These are phyloP conservation scores for Rhinichthys klamathensis DNA, from an alignment of 2,113 vertebrate species.

Conservation along the genomic window DNA sequence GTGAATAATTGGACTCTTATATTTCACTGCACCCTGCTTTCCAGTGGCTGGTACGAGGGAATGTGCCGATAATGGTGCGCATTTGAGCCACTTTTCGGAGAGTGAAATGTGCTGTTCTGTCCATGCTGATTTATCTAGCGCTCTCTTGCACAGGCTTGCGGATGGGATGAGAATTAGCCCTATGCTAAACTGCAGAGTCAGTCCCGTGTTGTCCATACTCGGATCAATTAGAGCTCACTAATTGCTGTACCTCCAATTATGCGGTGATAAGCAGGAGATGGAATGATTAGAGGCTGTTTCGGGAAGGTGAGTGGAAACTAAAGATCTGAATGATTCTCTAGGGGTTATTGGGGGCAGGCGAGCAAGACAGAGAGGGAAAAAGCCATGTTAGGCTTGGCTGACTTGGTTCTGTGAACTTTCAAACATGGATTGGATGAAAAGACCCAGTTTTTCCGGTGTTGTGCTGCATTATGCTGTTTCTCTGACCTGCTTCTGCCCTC, in stretches of 20 bases:
- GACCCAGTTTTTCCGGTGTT: neutral
- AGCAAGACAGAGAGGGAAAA: neutral
- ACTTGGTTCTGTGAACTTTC: neutral
- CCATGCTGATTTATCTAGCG: conserved; percentile 52
- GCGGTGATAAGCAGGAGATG: conserved; percentile 55
- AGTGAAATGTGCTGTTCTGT: conserved; percentile 45
- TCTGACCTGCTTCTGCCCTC: conserved; percentile 18
- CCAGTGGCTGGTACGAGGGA: conserved; percentile 15
- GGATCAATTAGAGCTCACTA: conserved; percentile 60
- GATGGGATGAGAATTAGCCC: conserved; percentile 46
- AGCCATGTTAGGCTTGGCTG: neutral
- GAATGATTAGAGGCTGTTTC: conserved; percentile 30
- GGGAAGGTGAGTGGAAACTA: conserved; percentile 27
- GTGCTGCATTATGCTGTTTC: neutral
- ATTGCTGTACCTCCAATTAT: conserved; percentile 64
- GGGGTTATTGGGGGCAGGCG: neutral
- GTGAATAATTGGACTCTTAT: conserved; percentile 49
- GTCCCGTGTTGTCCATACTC: conserved; percentile 48
- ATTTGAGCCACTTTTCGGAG: conserved; percentile 44
- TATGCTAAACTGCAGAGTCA: conserved; percentile 59
- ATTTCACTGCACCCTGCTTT: conserved; percentile 49
- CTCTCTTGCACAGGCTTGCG: conserved; percentile 37
- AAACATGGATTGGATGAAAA: neutral
- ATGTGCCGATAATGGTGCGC: conserved; percentile 27
- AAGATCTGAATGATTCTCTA: conserved; percentile 17